Evolutionary conservation across 2,888 invertebrate species (phyloP).

Genomic region (Heliconius erato): DNA sequence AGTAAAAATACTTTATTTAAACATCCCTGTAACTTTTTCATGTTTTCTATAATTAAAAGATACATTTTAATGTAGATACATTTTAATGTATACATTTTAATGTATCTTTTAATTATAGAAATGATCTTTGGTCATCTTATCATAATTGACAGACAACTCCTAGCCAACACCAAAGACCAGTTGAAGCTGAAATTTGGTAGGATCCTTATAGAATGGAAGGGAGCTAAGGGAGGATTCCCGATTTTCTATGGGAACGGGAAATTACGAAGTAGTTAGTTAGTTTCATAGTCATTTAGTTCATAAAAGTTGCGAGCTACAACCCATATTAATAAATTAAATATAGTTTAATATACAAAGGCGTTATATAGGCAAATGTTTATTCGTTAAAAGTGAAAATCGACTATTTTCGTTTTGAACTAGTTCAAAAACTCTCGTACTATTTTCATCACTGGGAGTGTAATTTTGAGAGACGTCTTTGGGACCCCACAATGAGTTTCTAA

Average conservation of each 20-base stretch:
- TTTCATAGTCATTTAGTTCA: too few relatives aligned
- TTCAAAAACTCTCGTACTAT: slow-evolving; percentile 5
- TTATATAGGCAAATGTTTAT: neutral
- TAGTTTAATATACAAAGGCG: neutral
- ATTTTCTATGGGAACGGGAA: neutral
- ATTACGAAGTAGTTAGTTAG: too few relatives aligned
- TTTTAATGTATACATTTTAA: too few relatives aligned
- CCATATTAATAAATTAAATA: neutral
- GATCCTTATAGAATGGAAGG: too few relatives aligned
- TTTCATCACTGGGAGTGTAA: slow-evolving; percentile 26
- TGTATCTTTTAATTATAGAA: too few relatives aligned
- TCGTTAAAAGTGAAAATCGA: neutral
- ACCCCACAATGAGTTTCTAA: slow-evolving; percentile 33
- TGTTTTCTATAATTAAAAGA: too few relatives aligned
- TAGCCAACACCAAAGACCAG: too few relatives aligned
- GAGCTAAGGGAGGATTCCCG: neutral
- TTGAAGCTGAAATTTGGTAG: too few relatives aligned
- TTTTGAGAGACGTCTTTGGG: slow-evolving; percentile 28
- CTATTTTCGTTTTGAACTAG: neutral
- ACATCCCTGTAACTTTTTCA: too few relatives aligned
- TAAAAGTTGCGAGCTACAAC: neutral
- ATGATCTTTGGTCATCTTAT: neutral
- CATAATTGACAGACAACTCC: too few relatives aligned
- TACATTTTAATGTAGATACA: too few relatives aligned
- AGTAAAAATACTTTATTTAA: too few relatives aligned